Conservation (phyloP, 2,888 invertebrate genomes). For the Athripsodes cinereus region DNA sequence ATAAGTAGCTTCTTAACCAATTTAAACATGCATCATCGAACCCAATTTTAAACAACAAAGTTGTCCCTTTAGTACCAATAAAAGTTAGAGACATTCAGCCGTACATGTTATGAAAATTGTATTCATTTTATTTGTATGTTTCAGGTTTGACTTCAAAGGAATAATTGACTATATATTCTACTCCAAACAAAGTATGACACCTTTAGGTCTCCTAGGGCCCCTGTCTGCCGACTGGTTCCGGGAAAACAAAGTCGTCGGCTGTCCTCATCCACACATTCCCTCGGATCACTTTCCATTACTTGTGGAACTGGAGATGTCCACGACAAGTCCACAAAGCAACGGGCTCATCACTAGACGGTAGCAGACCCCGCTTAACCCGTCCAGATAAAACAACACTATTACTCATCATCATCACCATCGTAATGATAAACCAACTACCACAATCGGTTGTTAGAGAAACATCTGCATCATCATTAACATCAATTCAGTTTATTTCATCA, state of each 20-base stretch:
- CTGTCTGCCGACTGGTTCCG: slow-evolving; percentile 89
- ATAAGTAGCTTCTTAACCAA: no score
- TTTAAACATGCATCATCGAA: no score
- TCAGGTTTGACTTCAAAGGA: slow-evolving; percentile 96
- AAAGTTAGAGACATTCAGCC: no score
- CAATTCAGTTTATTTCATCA: no score
- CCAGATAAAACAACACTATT: neutral
- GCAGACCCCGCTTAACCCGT: slow-evolving; percentile 44
- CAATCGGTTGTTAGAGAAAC: no score
- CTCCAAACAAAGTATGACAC: slow-evolving; percentile 91
- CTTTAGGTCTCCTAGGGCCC: slow-evolving; percentile 90
- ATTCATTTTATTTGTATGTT: slow-evolving; percentile 31
- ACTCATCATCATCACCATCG: no score
- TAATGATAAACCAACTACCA: no score
- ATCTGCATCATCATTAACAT: no score
- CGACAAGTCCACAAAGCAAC: slow-evolving; percentile 66
- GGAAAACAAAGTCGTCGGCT: slow-evolving; percentile 95
- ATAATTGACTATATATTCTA: slow-evolving; percentile 99
- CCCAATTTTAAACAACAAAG: no score
- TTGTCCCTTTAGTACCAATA: no score
- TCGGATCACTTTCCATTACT: slow-evolving; percentile 84
- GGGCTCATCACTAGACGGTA: slow-evolving; percentile 82
- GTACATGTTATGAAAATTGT: no score
- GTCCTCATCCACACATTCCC: slow-evolving; percentile 90
- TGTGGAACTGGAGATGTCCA: slow-evolving; percentile 85